Conservation (phyloP, 2,797 vertebrate genomes). For the Lepilemur septentrionalis region DNA sequence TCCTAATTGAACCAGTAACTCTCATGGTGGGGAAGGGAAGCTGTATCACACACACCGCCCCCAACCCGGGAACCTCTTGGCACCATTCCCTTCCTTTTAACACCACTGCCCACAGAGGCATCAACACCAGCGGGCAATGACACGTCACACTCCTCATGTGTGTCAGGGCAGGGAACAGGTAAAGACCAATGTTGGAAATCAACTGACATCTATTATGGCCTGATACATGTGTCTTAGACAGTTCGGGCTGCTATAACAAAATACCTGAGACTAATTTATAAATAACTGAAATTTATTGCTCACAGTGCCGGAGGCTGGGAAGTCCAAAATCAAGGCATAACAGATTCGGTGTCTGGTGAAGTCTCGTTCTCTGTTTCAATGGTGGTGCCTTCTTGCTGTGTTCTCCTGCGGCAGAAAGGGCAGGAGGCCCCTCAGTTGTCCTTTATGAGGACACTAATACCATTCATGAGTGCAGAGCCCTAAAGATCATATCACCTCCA, state of each 20-base stretch:
- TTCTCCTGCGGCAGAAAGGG: background rate
- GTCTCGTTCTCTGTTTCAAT: no score
- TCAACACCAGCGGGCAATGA: fast-evolving
- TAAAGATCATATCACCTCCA: background rate
- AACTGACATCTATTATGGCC: no score
- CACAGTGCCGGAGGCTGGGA: background rate
- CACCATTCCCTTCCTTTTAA: background rate
- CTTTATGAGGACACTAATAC: background rate
- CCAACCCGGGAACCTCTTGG: background rate
- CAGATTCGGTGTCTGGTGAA: background rate
- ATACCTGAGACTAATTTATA: background rate
- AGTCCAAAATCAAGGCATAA: background rate
- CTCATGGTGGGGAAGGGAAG: background rate
- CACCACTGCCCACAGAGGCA: no score
- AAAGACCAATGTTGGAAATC: background rate
- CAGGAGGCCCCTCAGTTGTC: no score
- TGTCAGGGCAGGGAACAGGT: background rate
- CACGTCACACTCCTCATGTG: fast-evolving
- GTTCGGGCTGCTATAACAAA: no score
- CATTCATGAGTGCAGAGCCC: background rate
- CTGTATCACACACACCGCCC: fast-evolving
- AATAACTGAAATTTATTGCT: background rate
- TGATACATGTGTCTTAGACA: background rate
- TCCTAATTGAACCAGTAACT: background rate
- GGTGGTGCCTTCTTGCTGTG: background rate